Base-by-base conservation (phyloP, 2,888 invertebrate species). In the Theretra japonica region DNA sequence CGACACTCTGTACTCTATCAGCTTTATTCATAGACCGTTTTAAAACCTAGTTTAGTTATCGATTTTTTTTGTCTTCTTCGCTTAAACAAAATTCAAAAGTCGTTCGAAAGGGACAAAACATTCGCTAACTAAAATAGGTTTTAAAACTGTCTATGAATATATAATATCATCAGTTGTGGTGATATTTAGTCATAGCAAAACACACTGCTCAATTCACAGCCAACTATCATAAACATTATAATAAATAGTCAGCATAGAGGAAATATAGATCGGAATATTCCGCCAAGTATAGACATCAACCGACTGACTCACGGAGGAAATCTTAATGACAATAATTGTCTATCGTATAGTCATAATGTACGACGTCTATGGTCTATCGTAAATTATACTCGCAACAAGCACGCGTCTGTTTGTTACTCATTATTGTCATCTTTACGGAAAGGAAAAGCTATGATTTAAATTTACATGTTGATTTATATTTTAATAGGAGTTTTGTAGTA, bases 281-380 rank as follows among this genome's bases (percentile, higher is more conserved):
- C 62, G 21, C 41, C 41, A 41, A 62, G n/a, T 62, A 65, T 65
- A 62, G 19, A 65, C 62, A 41, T 41, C 41, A 41, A 21, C 4
- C 21, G 11, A 48, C 21, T 65, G 62, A 65, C 62, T 65, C 21
- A 65, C 53, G 17, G 21, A 65, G 62, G 41, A 65, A 41, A 65
- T 65, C 62, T 65, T 23, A 65, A 65, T 65, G 41, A 41, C 62
- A 65, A 41, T 65, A 65, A 41, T 65, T 21, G 62, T 48, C 62
- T 65, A 41, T 25, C 4, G 58, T 17, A 25, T 33, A 65, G 41
- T 41, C 41, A 21, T 65, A 41, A 65, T 41, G 21, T 21, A 65
- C 33, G 30, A 41, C 62, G n/a, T 65, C 33, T 41, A 41, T 41
- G 30, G n/a, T 11, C n/a, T 33, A n/a, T 59, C 30, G 30, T 33